phyloP scores from a whole-genome alignment of 2,113 vertebrate genomes.

The Mugil cephalus region DNA sequence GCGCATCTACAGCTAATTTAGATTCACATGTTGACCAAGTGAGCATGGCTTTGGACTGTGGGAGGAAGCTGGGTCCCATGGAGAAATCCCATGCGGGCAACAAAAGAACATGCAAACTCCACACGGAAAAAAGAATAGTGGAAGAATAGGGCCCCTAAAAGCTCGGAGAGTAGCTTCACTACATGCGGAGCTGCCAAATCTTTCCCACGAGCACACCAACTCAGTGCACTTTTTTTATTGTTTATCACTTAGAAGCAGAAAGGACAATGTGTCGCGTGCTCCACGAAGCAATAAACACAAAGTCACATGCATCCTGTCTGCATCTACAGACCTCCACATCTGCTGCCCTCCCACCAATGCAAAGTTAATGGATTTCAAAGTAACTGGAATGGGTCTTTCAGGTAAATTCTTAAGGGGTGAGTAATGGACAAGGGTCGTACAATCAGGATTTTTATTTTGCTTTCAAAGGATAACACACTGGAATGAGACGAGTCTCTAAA shows the following conservation, averaged over 20 bases:
- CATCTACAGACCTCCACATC: constrained; percentile 50
- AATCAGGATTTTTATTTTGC: constrained; percentile 33
- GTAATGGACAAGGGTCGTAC: constrained; percentile 42
- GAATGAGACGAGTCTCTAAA: constrained; percentile 29
- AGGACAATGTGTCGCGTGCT: background rate
- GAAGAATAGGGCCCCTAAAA: background rate
- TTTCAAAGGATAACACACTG: constrained; percentile 9
- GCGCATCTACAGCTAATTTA: too few relatives aligned
- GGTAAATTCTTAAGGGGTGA: constrained; percentile 56
- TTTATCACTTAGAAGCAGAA: background rate
- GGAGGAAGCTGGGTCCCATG: too few relatives aligned
- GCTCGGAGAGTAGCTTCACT: background rate
- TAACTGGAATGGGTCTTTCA: constrained; percentile 17
- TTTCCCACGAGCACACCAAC: background rate
- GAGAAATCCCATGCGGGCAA: too few relatives aligned
- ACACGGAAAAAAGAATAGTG: too few relatives aligned
- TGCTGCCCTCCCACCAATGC: constrained; percentile 55
- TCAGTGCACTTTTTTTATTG: background rate
- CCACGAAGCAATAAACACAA: background rate
- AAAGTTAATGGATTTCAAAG: constrained; percentile 55
- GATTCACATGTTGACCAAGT: too few relatives aligned
- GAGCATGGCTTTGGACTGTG: too few relatives aligned
- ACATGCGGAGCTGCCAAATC: background rate
- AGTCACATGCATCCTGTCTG: constrained; percentile 23
- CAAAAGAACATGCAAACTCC: too few relatives aligned